A percentile compares a stretch with the other conserved stretches of the same genome.
phyloP scores from a whole-genome alignment of 2,113 vertebrate species.

The Mesembrinibis cayennensis region DNA sequence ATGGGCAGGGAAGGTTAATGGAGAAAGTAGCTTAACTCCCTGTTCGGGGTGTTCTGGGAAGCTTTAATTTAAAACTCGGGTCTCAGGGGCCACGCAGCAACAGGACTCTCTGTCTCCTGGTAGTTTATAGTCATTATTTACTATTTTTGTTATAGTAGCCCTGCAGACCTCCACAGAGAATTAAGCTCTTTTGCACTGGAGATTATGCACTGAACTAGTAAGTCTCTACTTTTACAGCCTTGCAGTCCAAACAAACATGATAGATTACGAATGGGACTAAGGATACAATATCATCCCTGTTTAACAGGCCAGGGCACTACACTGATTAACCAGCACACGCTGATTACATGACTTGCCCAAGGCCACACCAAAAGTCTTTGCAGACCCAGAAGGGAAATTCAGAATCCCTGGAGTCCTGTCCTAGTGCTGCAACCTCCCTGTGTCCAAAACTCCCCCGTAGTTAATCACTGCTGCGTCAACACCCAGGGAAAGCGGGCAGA shows the following conservation, averaged over 20 bases:
- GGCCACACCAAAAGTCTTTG: background rate
- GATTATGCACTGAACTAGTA: background rate
- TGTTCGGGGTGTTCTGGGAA: background rate
- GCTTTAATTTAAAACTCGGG: background rate
- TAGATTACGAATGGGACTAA: background rate
- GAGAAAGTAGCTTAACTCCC: background rate
- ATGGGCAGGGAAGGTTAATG: background rate
- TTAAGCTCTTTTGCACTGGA: background rate
- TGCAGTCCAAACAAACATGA: background rate
- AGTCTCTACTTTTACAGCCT: background rate
- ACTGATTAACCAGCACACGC: background rate
- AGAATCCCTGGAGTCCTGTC: background rate
- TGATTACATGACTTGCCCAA: background rate
- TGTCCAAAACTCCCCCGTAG: background rate
- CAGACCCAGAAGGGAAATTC: background rate
- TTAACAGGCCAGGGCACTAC: background rate
- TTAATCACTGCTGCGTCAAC: background rate
- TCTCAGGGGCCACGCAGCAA: background rate
- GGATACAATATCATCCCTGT: background rate
- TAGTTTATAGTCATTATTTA: background rate
- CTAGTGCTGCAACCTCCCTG: rapidly evolving
- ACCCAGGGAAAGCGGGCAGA: background rate
- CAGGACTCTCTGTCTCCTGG: background rate
- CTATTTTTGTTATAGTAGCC: background rate
- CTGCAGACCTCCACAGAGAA: background rate